Base-by-base conservation (phyloP, 2,888 invertebrate species). In the Nemotelus nigrinus region DNA sequence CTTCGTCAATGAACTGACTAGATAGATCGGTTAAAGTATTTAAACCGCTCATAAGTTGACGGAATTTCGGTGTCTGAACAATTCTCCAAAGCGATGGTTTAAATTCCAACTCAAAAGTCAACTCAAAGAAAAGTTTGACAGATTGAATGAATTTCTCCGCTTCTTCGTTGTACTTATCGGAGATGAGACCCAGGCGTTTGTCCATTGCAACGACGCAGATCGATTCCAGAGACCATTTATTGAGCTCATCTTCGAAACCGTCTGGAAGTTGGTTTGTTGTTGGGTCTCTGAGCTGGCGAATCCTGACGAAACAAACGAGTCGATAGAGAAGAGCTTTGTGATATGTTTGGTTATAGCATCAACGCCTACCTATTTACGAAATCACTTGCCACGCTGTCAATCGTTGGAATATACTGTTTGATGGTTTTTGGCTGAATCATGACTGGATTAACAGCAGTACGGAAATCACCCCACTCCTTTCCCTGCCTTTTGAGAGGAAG, bases 381-480 rank as follows among this genome's bases (percentile, higher is more conserved):
- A 44, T 86, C 86, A 47, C 82, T 84, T 53, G 89, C 89, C 47
- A 91, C 89, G 78, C 88, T 86, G 77, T 89, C 87, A 76, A 91
- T 85, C 7, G 85, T 87, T 2, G 88, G 86, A 3, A 89, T 82
- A 80, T 91, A 91, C 1, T 89, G 83, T 82, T 89, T 89, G 1
- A 89, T 87, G 78, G 89, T 85, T 80, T 91, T 90, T 0, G 92
- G 91, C 82, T 91, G 89, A 84, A 93, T 85, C 84, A 93, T 86
- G 53, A 91, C 89, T 72, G 91, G 91, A 84, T 93, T 93, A 0
- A 92, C 91, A 78, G 90, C 91, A 0, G 90, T 89, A 39, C 93
- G 88, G 80, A 93, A 89, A 75, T 90, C 88, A 58, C 90, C 89
- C 93, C 93, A 93, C 80, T 90, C 88, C 10, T 90, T 88, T 0